Conservation (phyloP, 2,113 vertebrate species). For the Crypturellus undulatus region DNA sequence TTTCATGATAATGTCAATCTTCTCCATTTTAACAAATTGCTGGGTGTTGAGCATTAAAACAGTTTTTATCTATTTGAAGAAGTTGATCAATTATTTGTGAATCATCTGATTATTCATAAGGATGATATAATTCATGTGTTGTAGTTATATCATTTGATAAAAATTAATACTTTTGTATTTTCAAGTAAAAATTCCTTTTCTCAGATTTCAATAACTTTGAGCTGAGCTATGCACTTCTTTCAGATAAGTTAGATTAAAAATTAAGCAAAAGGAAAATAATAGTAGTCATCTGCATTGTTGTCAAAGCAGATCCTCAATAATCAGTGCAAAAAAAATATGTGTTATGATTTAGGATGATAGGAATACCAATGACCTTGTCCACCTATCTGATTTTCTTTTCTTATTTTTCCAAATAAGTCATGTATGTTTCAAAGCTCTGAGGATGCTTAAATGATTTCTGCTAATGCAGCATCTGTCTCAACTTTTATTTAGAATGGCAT, state of each 20-base stretch:
- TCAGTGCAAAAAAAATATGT: neutral
- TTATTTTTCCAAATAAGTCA: slow-evolving; percentile 6
- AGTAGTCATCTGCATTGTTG: neutral
- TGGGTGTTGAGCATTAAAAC: neutral
- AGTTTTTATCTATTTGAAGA: slow-evolving; percentile 39
- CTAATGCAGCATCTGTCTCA: neutral
- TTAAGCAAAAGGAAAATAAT: neutral
- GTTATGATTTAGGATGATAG: neutral
- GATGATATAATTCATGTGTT: neutral
- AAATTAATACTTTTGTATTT: slow-evolving; percentile 3
- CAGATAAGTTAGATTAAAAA: neutral
- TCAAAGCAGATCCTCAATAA: neutral
- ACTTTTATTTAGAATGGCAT: neutral
- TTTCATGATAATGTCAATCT: neutral
- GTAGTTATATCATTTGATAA: neutral
- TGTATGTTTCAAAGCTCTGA: neutral
- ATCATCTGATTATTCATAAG: neutral
- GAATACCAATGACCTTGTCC: neutral
- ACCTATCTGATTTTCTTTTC: slow-evolving; percentile 24
- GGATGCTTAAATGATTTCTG: neutral
- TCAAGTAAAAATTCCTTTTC: neutral
- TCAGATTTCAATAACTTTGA: neutral
- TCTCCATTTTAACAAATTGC: slow-evolving; percentile 41
- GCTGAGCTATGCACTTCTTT: neutral
- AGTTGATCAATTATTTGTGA: slow-evolving; percentile 38